Percentiles rank a stretch among this genome's conserved stretches.
Conservation (phyloP, 2,113 vertebrate species). For the Pseudorasbora parva region DNA sequence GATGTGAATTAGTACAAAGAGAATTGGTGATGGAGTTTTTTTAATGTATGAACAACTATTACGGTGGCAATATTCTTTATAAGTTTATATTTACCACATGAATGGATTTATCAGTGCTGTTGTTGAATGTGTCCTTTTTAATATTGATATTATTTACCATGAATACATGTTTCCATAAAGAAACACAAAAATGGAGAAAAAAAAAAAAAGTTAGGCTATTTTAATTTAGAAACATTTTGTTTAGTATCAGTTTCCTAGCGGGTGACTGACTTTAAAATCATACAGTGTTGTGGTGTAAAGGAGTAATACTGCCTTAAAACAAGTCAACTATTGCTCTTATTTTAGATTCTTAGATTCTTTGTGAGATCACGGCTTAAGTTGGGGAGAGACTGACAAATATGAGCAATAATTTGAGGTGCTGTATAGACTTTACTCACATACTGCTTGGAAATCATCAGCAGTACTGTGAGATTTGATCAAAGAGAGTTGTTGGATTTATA, state of each 20-base stretch:
- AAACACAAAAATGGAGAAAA: slow-evolving; percentile 31
- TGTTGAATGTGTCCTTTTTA: slow-evolving; percentile 44
- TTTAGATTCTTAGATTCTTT: slow-evolving; percentile 28
- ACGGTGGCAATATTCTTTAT: slow-evolving; percentile 46
- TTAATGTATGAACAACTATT: slow-evolving; percentile 45
- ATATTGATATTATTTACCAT: slow-evolving; percentile 53
- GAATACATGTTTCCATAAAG: slow-evolving; percentile 42
- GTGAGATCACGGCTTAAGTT: slow-evolving; percentile 56
- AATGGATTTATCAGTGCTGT: slow-evolving; percentile 60
- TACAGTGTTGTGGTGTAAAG: slow-evolving; percentile 41
- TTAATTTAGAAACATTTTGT: slow-evolving; percentile 16
- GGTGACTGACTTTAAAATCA: slow-evolving; percentile 1
- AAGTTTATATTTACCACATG: slow-evolving; percentile 48
- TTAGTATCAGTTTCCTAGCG: slow-evolving; percentile 4
- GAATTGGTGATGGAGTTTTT: slow-evolving; percentile 28
- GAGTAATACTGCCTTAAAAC: slow-evolving; percentile 75
- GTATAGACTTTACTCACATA: slow-evolving; percentile 62
- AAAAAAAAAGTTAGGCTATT: background rate
- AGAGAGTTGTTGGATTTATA: background rate
- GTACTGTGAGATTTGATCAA: slow-evolving; percentile 21
- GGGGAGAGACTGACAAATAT: slow-evolving; percentile 66
- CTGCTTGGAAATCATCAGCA: slow-evolving; percentile 49
- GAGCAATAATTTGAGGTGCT: slow-evolving; percentile 83
- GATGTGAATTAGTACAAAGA: slow-evolving; percentile 49
- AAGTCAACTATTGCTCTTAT: slow-evolving; percentile 56